phyloP scores from a whole-genome alignment of 53 echinoderm and acorn worm genomes.

The Hippasteria phrygiana region DNA sequence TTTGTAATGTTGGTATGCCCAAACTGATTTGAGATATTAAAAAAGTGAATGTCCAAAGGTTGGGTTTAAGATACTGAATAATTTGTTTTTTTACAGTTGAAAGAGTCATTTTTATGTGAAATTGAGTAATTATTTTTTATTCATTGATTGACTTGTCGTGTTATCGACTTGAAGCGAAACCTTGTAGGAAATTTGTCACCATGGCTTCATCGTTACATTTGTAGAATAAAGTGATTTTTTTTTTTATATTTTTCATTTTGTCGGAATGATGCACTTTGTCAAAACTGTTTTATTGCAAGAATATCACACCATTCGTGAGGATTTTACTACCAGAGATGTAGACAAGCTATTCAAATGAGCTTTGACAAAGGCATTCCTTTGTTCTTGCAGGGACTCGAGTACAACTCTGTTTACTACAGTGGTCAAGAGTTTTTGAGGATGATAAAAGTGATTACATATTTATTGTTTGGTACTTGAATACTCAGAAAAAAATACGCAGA shows the following conservation, averaged over 20 bases:
- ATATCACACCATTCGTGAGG: background rate
- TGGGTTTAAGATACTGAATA: too few relatives aligned
- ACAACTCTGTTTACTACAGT: too few relatives aligned
- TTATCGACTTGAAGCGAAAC: background rate
- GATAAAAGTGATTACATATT: background rate
- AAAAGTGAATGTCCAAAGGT: too few relatives aligned
- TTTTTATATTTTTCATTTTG: background rate
- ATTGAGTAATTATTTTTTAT: background rate
- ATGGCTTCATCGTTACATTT: too few relatives aligned
- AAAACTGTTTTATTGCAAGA: constrained; percentile 14
- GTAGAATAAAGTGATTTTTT: background rate
- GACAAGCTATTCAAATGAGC: too few relatives aligned
- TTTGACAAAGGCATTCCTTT: too few relatives aligned
- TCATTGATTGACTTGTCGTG: background rate
- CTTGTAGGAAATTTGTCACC: background rate
- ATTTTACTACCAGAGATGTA: too few relatives aligned
- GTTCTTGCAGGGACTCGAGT: too few relatives aligned
- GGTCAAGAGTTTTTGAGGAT: background rate
- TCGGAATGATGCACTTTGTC: too few relatives aligned
- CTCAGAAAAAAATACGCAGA: background rate
- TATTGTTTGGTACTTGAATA: background rate
- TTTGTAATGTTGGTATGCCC: too few relatives aligned
- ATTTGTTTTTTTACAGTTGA: too few relatives aligned
- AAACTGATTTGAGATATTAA: too few relatives aligned
- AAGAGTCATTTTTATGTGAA: background rate